These are phyloP conservation scores for Gobio gobio DNA, from an alignment of 2,113 vertebrate species.

Conservation along the genomic window DNA sequence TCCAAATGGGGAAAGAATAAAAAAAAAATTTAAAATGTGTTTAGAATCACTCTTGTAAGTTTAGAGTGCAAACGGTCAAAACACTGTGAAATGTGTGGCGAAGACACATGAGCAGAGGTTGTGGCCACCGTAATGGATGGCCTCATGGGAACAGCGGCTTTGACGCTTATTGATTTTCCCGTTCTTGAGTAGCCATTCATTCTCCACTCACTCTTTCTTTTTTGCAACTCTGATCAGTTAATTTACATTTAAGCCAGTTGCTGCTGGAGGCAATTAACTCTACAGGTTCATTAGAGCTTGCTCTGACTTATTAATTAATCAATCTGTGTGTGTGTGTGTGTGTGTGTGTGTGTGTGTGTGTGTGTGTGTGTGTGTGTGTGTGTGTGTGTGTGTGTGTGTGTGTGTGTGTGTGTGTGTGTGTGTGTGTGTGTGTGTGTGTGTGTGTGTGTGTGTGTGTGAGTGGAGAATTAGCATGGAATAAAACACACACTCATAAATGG, in stretches of 20 bases:
- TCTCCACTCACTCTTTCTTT: slow-evolving; percentile 70
- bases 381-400: slow-evolving; percentile 28
- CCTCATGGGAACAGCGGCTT: slow-evolving; percentile 60
- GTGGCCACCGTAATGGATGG: slow-evolving; percentile 47
- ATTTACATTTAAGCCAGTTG: slow-evolving; percentile 80
- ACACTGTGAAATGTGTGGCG: slow-evolving; percentile 27
- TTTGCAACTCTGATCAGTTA: slow-evolving; percentile 72
- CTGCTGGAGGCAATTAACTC: slow-evolving; percentile 78
- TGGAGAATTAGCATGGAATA: not conserved
- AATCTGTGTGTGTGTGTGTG: slow-evolving; percentile 59
- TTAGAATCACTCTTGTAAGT: not conserved
- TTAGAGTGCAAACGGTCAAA: not conserved
- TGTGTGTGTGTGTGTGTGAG: slow-evolving; percentile 11
- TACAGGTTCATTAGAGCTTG: slow-evolving; percentile 78
- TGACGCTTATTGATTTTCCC: slow-evolving; percentile 73
- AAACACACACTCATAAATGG: slow-evolving; percentile 6
- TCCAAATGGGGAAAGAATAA: not conserved
- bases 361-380: slow-evolving; percentile 7
- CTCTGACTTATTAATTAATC: slow-evolving; percentile 80
- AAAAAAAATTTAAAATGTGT: not conserved
- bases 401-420: slow-evolving; percentile 14
- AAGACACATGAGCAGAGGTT: slow-evolving; percentile 13
- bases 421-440: slow-evolving; percentile 28
- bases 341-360: slow-evolving; percentile 38
- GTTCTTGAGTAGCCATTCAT: slow-evolving; percentile 72